Evolutionary conservation across 1,140 invertebrate genomes (phyloP), one percentile per base, ranked within the genome.

Genomic region (Platyscapa corneri): DNA sequence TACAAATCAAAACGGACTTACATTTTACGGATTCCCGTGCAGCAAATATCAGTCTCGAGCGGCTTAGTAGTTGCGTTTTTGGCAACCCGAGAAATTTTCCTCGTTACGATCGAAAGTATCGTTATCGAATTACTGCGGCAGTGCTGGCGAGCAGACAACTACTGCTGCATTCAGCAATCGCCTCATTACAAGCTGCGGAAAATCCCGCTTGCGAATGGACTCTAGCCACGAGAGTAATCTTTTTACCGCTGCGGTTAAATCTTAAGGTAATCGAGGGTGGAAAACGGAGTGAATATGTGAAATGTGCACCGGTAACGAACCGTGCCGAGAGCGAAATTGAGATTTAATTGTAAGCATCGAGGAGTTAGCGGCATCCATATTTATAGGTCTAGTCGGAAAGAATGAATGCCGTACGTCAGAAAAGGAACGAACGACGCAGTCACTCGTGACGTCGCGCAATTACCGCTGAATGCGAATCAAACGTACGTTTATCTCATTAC

Each of bases 401-500:
- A 84, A 78, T 39, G 65, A 65, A 77, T 32, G n/a, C 5, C 1
- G 20, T 7, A 34, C 30, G 27, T 30, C 60, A 32, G 46, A 16
- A 30, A 46, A 67, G 6, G 72, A 82, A 67, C 20, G 72, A 75
- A 64, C 74, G 75, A 77, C 74, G 80, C 60, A 78, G 85, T 83
- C 80, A 60, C 42, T 76, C 85, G 46, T 74, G 85, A 83, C 67
- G 82, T 83, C 64, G 34, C 75, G 81, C 75, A 83, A 86, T 86
- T 83, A 80, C 34, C 65, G 65, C 81, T 79, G 81, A 83, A 83
- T 86, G 67, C 49, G 81, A 83, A 82, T 83, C 42, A 86, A 86
- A 86, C 84, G 82, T 84, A 80, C 77, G 81, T 23, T 79, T 83
- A 83, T 83, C 75, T 80, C 86, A 84, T 83, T 81, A 80, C 65